phyloP scores from a whole-genome alignment of 1,140 invertebrate species.

The Neuroterus valhalla region DNA sequence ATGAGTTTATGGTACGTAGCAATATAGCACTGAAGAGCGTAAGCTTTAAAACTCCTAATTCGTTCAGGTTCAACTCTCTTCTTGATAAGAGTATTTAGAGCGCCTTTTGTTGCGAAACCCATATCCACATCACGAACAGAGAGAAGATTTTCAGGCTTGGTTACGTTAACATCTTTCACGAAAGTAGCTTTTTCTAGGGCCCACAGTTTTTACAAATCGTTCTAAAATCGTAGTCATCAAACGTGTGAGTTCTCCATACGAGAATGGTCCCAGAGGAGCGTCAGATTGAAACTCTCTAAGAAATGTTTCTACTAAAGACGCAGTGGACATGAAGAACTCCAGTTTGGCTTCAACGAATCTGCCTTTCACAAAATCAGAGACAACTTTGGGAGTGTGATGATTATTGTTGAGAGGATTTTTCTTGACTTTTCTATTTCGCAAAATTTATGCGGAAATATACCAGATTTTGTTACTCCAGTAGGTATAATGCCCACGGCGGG shows the following conservation, averaged over 20 bases:
- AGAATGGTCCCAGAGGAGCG: no score
- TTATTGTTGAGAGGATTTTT: constrained; percentile 3
- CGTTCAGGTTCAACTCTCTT: not conserved
- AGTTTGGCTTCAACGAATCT: not conserved
- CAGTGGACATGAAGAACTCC: no score
- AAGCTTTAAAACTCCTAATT: not conserved
- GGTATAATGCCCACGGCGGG: constrained; percentile 26
- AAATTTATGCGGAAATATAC: constrained; percentile 38
- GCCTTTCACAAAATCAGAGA: no score
- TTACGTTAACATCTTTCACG: no score
- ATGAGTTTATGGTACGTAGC: not conserved
- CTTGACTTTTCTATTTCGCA: constrained; percentile 34
- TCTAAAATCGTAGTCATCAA: no score
- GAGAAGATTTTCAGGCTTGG: no score
- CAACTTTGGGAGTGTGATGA: not conserved
- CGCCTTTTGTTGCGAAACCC: not conserved
- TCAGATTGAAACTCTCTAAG: no score
- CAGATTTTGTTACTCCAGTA: constrained; percentile 9
- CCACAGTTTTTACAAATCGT: no score
- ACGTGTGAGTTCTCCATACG: no score
- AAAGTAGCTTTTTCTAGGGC: no score
- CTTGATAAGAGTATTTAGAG: not conserved
- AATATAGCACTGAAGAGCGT: not conserved
- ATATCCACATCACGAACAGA: no score
- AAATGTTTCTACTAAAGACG: no score